A percentile compares a stretch with the other conserved stretches of the same genome.
Conservation (phyloP, 2,113 vertebrate species). For the Cygnus buccinator region DNA sequence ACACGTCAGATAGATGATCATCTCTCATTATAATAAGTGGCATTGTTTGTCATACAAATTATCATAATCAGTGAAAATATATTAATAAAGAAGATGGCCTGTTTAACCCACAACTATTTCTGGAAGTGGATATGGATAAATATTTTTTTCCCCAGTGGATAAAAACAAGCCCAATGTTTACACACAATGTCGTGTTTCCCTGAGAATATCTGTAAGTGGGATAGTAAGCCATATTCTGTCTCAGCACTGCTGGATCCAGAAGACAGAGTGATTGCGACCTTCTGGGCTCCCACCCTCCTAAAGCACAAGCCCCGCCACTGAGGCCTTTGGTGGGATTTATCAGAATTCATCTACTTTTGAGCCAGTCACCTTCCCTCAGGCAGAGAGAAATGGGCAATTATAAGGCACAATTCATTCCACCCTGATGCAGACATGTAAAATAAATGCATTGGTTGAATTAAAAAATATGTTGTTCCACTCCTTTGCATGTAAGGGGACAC, state of each 20-base stretch:
- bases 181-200: not conserved
- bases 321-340: not conserved
- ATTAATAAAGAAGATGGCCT: not conserved
- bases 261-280: not conserved
- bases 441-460: not conserved
- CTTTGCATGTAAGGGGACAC: not conserved
- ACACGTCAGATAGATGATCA: not conserved
- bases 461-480: not conserved
- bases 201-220: not conserved
- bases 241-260: not conserved
- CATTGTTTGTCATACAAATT: not conserved
- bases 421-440: not conserved
- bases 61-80: not conserved
- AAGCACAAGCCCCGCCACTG: not conserved
- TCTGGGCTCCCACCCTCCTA: not conserved
- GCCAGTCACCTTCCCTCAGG: not conserved
- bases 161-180: not conserved
- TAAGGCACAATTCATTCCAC: not conserved
- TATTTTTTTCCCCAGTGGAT: not conserved
- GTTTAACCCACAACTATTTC: not conserved
- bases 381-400: not conserved
- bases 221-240: not conserved
- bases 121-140: not conserved
- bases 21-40: not conserved
- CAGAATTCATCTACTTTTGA: not conserved